Conservation (phyloP, 2,888 invertebrate species). For the Lasiommata megera region DNA sequence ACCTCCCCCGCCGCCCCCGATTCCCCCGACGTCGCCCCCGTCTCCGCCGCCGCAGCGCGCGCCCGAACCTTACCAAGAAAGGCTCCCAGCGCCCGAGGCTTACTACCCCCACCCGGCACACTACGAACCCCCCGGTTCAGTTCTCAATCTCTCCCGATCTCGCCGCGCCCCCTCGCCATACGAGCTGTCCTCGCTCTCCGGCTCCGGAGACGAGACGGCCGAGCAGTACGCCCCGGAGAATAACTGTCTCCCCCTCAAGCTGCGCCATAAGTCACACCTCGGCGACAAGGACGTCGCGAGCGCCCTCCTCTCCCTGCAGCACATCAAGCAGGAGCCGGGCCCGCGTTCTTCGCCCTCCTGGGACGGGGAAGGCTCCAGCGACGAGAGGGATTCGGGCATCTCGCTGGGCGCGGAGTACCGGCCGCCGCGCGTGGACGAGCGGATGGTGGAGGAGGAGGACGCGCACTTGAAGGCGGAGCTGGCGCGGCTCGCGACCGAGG, state of each 20-base stretch:
- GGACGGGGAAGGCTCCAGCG: slow-evolving; percentile 94
- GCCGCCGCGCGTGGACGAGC: slow-evolving; percentile 61
- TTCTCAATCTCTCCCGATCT: slow-evolving; percentile 86
- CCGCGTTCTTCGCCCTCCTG: slow-evolving; percentile 90
- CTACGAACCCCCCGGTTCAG: slow-evolving; percentile 83
- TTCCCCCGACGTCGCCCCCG: slow-evolving; percentile 72
- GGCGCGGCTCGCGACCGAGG: slow-evolving; percentile 93
- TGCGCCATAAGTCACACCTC: slow-evolving; percentile 94
- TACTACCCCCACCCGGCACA: slow-evolving; percentile 80
- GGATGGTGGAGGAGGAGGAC: slow-evolving; percentile 82
- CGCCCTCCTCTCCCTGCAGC: slow-evolving; percentile 90
- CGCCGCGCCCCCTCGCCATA: slow-evolving; percentile 88
- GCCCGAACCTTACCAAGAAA: slow-evolving; percentile 73
- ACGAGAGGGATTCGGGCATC: slow-evolving; percentile 94
- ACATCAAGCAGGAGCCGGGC: slow-evolving; percentile 93
- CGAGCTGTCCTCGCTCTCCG: slow-evolving; percentile 88
- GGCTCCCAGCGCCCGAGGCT: slow-evolving; percentile 68
- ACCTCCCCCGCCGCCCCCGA: slow-evolving; percentile 76
- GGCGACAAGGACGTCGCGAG: slow-evolving; percentile 95
- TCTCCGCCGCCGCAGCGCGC: slow-evolving; percentile 80
- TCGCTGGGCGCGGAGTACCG: slow-evolving; percentile 88
- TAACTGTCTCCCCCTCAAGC: slow-evolving; percentile 92
- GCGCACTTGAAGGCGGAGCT: slow-evolving; percentile 92
- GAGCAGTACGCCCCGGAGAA: slow-evolving; percentile 83
- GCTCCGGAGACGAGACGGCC: slow-evolving; percentile 77